Evolutionary conservation across 2,113 vertebrate genomes (phyloP), one percentile per base, ranked within the genome.

Genomic region (Protobothrops mucrosquamatus): DNA sequence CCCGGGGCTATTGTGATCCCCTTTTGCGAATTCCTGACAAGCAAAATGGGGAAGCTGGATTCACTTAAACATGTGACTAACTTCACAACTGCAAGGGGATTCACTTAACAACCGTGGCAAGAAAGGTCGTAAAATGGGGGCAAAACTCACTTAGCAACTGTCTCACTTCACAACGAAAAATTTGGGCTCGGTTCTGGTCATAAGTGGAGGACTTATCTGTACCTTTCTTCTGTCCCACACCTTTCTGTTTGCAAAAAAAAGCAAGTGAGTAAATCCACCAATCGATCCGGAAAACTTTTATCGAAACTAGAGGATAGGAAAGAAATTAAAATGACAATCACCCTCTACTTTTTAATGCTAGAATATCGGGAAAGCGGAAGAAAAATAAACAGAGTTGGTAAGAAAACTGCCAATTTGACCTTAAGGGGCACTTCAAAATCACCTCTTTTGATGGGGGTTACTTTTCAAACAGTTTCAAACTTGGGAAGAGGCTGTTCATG

Each of bases 401-500:
- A 61, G n/a, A 18, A 69, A 69, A 15, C 5, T 6, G 64, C 14
- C n/a, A 15, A 69, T 69, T 69, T 55, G 54, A 55, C 15, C 20
- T 74, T 34, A 34, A 1, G n/a, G n/a, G 14, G 6, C 5, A 34
- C 1, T 34, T 34, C 2, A 14, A 18, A 18, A 0, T 7, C 5
- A 3, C 64, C 0, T 74, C n/a, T 92, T 92, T 12, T 86, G 91
- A 14, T 46, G 15, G 3, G 15, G 3, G 26, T 88, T 87, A 54
- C 26, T 48, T 93, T 96, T 94, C 87, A 94, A 89, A 91, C 92
- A 89, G 87, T 89, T 94, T 91, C 52, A 92, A 94, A 90, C 54
- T 29, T 43, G n/a, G 88, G 85, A 18, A 92, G 91, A 94, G 90
- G 90, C 87, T 92, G n/a, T 89, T 90, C 56, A 51, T 90, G 0